Evolutionary conservation across 2,113 vertebrate genomes (phyloP).

Genomic region (Antechinus stuartii): DNA sequence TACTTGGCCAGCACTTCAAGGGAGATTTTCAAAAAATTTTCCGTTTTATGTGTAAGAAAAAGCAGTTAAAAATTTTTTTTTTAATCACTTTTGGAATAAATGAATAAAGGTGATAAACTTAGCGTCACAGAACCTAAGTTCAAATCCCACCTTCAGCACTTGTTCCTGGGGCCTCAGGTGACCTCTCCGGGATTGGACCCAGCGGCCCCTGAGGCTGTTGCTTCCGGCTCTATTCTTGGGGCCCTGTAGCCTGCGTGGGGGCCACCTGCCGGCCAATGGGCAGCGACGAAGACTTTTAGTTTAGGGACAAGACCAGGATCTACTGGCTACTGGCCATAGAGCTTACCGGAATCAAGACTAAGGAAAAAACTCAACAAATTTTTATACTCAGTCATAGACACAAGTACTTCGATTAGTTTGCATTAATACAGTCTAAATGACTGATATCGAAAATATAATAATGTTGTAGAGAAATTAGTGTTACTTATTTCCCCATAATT

Average conservation of each 20-base stretch:
- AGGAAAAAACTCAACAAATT: not conserved
- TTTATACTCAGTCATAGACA: not conserved
- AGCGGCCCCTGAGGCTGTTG: too few relatives aligned
- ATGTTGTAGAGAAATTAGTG: conserved; percentile 31
- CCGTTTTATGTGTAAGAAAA: conserved; percentile 37
- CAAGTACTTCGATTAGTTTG: not conserved
- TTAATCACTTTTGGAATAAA: conserved; percentile 4
- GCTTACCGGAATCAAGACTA: not conserved
- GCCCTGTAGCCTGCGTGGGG: not conserved
- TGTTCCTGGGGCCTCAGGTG: not conserved
- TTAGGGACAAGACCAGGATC: not conserved
- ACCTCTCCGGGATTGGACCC: not conserved
- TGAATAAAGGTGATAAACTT: not conserved
- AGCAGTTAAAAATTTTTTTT: not conserved
- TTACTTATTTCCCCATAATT: not conserved
- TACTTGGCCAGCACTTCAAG: not conserved
- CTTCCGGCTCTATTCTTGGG: not conserved
- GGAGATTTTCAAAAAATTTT: not conserved
- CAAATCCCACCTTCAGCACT: not conserved
- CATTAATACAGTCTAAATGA: not conserved
- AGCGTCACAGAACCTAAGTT: not conserved
- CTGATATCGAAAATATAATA: not conserved
- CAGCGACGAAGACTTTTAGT: not conserved
- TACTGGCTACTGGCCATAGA: not conserved
- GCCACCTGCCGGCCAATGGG: not conserved